A percentile compares a stretch with the other conserved stretches of the same genome.
Evolutionary conservation across 1,140 invertebrate species (phyloP).

Genomic region (Drosophila ambigua): DNA sequence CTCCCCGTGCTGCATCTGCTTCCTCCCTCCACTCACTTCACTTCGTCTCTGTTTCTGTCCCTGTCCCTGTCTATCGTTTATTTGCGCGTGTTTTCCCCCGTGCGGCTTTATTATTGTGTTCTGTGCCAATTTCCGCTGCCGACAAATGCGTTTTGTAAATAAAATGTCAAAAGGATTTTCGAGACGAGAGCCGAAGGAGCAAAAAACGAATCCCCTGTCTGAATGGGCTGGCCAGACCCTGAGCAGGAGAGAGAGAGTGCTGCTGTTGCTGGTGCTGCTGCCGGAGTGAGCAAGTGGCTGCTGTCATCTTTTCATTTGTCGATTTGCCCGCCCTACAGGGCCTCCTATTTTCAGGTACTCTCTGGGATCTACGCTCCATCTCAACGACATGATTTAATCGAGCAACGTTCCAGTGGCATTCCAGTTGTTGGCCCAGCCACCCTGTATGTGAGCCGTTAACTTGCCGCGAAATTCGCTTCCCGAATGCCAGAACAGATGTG

Average conservation of each 20-base stretch:
- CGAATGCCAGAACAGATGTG: conserved; percentile 62
- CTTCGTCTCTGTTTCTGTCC: neutral
- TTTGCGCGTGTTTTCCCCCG: conserved; percentile 53
- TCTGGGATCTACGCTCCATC: too few species aligned
- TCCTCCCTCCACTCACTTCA: neutral
- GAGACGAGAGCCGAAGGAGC: conserved; percentile 41
- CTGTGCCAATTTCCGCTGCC: conserved; percentile 74
- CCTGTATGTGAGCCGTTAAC: conserved; percentile 25
- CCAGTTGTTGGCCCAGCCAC: neutral
- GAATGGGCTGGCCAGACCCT: conserved; percentile 5
- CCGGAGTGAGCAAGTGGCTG: neutral
- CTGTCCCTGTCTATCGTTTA: conserved; percentile 27
- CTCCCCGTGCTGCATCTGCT: neutral
- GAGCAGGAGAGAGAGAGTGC: neutral
- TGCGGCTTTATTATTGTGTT: conserved; percentile 75
- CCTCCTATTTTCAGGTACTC: too few species aligned
- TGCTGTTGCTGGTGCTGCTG: neutral
- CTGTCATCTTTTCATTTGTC: conserved; percentile 16
- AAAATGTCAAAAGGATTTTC: conserved; percentile 77
- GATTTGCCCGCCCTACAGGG: conserved; percentile 35
- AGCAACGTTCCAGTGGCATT: too few species aligned
- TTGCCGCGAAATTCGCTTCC: conserved; percentile 32
- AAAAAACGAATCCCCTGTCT: conserved; percentile 5
- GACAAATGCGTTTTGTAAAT: conserved; percentile 79
- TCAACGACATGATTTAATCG: too few species aligned